Evolutionary conservation across 2,888 invertebrate genomes (phyloP).

Genomic region (Temnothorax ravouxi): DNA sequence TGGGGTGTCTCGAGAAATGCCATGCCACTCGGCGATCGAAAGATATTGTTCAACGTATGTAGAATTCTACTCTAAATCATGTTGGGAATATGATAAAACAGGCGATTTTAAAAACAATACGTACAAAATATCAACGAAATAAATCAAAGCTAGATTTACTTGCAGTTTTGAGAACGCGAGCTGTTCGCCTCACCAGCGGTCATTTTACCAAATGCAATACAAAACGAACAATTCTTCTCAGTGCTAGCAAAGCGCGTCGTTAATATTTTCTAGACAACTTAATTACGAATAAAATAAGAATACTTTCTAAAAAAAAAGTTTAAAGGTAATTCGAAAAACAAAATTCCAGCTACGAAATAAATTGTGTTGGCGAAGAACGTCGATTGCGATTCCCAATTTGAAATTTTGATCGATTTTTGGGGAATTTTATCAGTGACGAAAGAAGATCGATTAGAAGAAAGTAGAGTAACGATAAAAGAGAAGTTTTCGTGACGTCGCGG

Average conservation of each 20-base stretch:
- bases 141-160: background rate
- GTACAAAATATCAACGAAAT: background rate
- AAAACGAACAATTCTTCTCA: too few species aligned
- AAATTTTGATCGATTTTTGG: background rate
- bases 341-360: background rate
- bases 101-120: background rate
- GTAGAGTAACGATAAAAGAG: background rate
- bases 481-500: background rate
- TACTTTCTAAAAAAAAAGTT: too few species aligned
- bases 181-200: background rate
- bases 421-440: background rate
- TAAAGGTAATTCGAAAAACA: background rate
- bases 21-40: background rate
- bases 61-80: background rate
- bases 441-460: background rate
- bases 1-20: constrained; percentile 20
- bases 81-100: background rate
- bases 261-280: too few species aligned
- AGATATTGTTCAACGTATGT: background rate
- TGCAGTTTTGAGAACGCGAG: background rate
- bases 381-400: background rate
- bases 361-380: background rate
- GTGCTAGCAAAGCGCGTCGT: too few species aligned
- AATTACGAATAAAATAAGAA: too few species aligned
- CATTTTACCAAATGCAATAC: background rate